Evolutionary conservation across 2,888 invertebrate genomes (phyloP).

Genomic region (Allygus modestus): DNA sequence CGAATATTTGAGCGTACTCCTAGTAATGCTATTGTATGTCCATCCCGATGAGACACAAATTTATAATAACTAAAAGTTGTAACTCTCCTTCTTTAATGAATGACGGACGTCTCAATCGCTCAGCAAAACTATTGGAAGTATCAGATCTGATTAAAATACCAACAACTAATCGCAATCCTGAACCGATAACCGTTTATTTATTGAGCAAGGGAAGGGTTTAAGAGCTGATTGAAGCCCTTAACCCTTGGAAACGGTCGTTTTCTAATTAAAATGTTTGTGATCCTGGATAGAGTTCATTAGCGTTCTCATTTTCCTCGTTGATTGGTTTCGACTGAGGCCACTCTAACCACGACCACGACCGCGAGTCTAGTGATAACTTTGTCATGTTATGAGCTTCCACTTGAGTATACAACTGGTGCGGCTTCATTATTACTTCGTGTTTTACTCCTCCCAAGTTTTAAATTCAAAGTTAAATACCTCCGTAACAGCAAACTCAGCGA

Average conservation of each 20-base stretch:
- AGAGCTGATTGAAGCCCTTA: neutral
- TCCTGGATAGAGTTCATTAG: neutral
- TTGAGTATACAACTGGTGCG: no score
- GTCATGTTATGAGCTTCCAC: neutral
- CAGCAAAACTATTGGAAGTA: no score
- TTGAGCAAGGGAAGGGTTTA: neutral
- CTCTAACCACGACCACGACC: neutral
- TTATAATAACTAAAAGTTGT: no score
- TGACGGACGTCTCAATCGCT: no score
- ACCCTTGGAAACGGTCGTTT: conserved; percentile 10
- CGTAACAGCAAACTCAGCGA: no score
- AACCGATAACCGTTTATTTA: neutral
- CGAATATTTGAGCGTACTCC: no score
- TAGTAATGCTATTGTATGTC: no score
- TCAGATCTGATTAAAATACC: neutral
- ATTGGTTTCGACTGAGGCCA: neutral
- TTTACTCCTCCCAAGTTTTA: no score
- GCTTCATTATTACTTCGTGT: no score
- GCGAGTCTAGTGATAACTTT: neutral
- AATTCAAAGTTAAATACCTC: no score
- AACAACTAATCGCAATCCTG: neutral
- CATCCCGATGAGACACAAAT: no score
- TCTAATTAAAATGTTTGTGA: neutral
- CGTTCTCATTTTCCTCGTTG: neutral
- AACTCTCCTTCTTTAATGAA: no score